Conservation (phyloP, 2,797 vertebrate species). For the Arrhamphus sclerolepis region DNA sequence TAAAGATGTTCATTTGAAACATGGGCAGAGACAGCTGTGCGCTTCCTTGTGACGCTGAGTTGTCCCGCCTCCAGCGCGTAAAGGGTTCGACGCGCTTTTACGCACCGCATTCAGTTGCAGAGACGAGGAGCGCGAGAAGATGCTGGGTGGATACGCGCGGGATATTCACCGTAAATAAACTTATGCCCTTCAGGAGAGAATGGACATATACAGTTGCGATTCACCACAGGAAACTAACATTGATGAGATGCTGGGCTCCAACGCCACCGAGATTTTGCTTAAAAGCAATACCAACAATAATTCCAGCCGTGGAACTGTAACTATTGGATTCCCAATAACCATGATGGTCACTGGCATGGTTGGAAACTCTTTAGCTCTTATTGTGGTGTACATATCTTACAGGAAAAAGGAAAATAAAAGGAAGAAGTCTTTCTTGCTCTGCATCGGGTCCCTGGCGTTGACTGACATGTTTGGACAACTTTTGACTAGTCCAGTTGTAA, state of each 20-base stretch:
- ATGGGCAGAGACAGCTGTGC: not conserved
- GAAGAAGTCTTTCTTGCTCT: constrained; percentile 91
- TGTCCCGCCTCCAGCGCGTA: constrained; percentile 68
- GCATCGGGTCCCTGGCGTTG: constrained; percentile 92
- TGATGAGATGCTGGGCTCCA: constrained; percentile 68
- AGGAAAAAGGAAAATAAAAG: constrained; percentile 87
- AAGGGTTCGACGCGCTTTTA: constrained; percentile 52
- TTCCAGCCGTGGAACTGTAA: constrained; percentile 81
- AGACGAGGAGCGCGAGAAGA: constrained; percentile 22
- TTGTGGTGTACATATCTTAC: constrained; percentile 89
- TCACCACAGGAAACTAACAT: constrained; percentile 4
- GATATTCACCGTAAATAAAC: not conserved
- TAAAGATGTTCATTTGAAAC: not conserved
- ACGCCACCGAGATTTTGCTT: constrained; percentile 64
- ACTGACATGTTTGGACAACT: constrained; percentile 94
- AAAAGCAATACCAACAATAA: constrained; percentile 58
- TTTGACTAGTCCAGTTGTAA: constrained; percentile 92
- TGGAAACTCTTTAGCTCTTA: constrained; percentile 91
- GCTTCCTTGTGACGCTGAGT: not conserved
- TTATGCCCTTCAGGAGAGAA: constrained; percentile 24
- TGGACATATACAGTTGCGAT: constrained; percentile 46
- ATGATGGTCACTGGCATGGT: constrained; percentile 95
- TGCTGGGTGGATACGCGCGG: constrained; percentile 13
- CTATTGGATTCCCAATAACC: constrained; percentile 88
- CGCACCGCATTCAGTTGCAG: constrained; percentile 38